Evolutionary conservation across 2,113 vertebrate species (phyloP), one percentile per base, ranked within the genome.

Genomic region (Podarcis muralis): DNA sequence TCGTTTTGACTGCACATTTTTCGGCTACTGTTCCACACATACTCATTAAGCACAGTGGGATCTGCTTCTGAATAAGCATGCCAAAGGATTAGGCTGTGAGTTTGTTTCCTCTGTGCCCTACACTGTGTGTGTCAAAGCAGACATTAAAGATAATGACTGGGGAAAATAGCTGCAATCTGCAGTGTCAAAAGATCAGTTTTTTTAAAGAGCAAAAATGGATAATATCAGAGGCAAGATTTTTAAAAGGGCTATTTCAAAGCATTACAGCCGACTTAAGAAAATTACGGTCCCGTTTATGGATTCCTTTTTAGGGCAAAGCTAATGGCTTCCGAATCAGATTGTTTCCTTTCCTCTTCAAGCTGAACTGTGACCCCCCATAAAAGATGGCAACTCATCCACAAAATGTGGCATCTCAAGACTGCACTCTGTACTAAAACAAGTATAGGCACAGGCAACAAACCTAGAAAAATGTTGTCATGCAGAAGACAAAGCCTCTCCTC

Each of bases 291-390:
- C 91, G 91, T 88, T 37, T 84, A 77, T 78, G 74, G 23, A 43
- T 85, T 53, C 48, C 48, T 53, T 53, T 91, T 93, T 48, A 81
- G 84, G 7, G 9, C 80, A 87, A 68, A 78, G 27, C 78, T 94
- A 91, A 82, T 82, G 66, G 74, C 22, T 65, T 82, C 20, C n/a
- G 25, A 79, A 72, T 57, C 85, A 91, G 85, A 88, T 93, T 78
- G 68, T 92, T 81, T 79, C 75, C 86, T 91, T 94, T 92, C 82
- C 86, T 22, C 3, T 59, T 62, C 32, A 82, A 62, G 92, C 75
- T 57, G 88, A 91, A 91, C 32, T 72, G 72, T n/a, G 23, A 53
- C 53, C 74, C 43, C 43, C 27, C 12, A 25, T 81, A 32, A 66
- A 53, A 81, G 57, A 6, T 25, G 37, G 53, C 35, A 82, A 25